Conservation (phyloP, 2,797 vertebrate species). For the Periparus ater region DNA sequence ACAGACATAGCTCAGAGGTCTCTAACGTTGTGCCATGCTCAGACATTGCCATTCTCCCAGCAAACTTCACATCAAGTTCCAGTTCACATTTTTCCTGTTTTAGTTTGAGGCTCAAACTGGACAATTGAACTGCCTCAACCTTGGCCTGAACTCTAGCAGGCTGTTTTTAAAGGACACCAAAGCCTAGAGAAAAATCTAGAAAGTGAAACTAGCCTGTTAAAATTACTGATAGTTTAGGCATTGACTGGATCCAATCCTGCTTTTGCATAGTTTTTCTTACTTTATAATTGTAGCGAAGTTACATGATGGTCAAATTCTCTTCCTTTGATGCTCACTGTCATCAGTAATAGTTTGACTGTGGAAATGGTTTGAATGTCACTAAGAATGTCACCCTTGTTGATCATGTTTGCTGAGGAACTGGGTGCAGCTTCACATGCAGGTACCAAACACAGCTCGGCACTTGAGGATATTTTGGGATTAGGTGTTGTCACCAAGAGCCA, state of each 20-base stretch:
- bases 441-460: background rate
- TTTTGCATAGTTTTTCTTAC: background rate
- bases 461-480: background rate
- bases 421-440: background rate
- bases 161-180: background rate
- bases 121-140: background rate
- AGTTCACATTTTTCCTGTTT: background rate
- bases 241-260: background rate
- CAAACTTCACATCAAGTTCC: background rate
- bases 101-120: background rate
- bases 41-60: background rate
- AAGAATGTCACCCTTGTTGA: background rate
- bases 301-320: background rate
- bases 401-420: background rate
- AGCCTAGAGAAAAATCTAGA: background rate
- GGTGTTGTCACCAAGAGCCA: background rate
- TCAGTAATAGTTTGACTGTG: background rate
- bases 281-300: background rate
- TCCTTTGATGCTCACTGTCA: background rate
- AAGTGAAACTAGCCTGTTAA: background rate
- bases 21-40: rapidly evolving
- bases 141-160: background rate
- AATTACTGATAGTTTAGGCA: background rate
- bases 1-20: background rate
- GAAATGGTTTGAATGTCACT: background rate